These are phyloP conservation scores for Papilio aristodemus DNA, from an alignment of 1,140 invertebrate species.

Conservation along the genomic window DNA sequence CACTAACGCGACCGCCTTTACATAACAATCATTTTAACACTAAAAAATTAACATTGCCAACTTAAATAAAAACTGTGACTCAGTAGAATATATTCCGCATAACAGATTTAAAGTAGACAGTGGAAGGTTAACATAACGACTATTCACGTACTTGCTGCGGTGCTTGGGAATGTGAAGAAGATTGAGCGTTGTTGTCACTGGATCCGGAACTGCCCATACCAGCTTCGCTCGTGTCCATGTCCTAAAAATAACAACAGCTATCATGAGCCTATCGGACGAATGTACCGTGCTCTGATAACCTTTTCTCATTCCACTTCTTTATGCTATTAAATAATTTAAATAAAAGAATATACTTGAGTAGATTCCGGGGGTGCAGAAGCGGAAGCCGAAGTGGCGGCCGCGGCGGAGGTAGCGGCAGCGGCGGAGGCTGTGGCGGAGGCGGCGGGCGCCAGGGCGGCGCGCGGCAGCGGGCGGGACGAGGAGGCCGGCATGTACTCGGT, in stretches of 20 bases:
- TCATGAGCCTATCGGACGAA: neutral
- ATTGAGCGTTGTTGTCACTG: conserved; percentile 67
- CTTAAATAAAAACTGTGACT: neutral
- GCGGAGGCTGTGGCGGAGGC: conserved; percentile 61
- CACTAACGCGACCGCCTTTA: conserved; percentile 86
- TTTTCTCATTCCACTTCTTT: neutral
- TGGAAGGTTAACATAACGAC: conserved; percentile 6
- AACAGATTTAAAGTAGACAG: too few species aligned
- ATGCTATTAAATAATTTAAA: neutral
- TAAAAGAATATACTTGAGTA: conserved; percentile 53
- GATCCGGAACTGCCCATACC: conserved; percentile 68
- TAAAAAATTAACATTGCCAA: neutral
- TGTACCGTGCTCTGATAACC: neutral
- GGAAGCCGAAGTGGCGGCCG: conserved; percentile 61
- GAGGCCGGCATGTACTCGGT: conserved; percentile 87
- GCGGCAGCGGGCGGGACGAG: conserved; percentile 81
- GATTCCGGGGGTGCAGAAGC: conserved; percentile 69
- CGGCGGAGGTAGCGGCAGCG: conserved; percentile 68
- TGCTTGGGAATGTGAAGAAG: conserved; percentile 67
- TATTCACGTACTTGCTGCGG: conserved; percentile 69
- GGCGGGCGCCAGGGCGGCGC: conserved; percentile 76
- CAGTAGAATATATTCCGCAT: too few species aligned
- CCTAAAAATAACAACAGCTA: conserved; percentile 50
- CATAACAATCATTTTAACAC: neutral
- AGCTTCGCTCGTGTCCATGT: conserved; percentile 79